Conservation (phyloP, 2,888 invertebrate species). For the Bhutanitis thaidina region DNA sequence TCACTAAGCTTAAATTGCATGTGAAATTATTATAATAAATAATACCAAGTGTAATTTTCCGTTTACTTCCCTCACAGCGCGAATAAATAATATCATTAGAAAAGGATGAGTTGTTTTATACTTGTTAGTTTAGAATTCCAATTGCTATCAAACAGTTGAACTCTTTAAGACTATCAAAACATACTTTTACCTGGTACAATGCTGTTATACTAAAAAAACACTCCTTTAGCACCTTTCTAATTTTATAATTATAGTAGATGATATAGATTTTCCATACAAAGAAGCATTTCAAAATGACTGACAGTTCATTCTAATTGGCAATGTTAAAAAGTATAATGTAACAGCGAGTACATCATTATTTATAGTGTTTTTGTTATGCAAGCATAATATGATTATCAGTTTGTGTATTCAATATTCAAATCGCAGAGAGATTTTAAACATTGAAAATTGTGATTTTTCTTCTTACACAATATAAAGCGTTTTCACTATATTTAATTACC, state of each 20-base stretch:
- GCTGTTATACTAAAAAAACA: neutral
- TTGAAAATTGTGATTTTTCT: constrained; percentile 11
- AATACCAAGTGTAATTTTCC: too few relatives aligned
- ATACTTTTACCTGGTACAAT: too few relatives aligned
- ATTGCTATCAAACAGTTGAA: too few relatives aligned
- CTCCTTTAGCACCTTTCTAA: constrained; percentile 7
- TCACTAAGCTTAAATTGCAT: too few relatives aligned
- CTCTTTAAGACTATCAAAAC: too few relatives aligned
- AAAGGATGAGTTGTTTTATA: too few relatives aligned
- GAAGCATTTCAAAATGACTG: neutral
- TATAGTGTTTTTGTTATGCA: constrained; percentile 1
- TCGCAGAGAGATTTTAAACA: neutral
- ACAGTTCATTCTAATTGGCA: neutral
- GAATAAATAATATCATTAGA: too few relatives aligned
- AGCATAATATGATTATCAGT: neutral
- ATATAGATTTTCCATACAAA: neutral
- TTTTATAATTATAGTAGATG: constrained; percentile 4
- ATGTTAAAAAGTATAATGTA: neutral
- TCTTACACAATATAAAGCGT: constrained; percentile 4
- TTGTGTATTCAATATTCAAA: too few relatives aligned
- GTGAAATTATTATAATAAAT: too few relatives aligned
- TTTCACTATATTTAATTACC: constrained; percentile 1
- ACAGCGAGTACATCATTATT: neutral
- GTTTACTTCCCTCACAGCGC: too few relatives aligned
- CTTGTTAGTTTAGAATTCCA: too few relatives aligned